A percentile compares a stretch with the other conserved stretches of the same genome.
These are phyloP conservation scores for Lycophotia porphyrea DNA, from an alignment of 2,888 invertebrate genomes.

Conservation along the genomic window DNA sequence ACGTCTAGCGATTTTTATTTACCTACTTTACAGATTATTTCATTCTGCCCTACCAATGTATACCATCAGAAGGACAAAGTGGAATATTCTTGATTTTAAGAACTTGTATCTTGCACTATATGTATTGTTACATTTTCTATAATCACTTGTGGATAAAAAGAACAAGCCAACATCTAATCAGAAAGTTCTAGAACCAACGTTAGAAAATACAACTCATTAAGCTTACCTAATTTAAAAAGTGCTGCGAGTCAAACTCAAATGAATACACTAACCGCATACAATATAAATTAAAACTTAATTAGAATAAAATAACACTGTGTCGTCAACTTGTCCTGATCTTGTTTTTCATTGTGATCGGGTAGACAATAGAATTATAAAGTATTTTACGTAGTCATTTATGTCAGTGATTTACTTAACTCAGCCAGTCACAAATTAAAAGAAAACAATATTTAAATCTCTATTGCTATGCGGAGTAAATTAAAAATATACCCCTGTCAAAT, in stretches of 20 bases:
- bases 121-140: background rate
- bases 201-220: background rate
- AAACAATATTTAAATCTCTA: slow-evolving; percentile 10
- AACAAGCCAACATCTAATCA: background rate
- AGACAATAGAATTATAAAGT: slow-evolving; percentile 45
- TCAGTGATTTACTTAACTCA: slow-evolving; percentile 2
- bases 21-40: background rate
- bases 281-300: slow-evolving; percentile 59
- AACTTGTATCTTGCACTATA: background rate
- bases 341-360: slow-evolving; percentile 26
- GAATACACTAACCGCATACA: slow-evolving; percentile 47
- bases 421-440: background rate
- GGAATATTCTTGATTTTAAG: background rate
- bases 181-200: slow-evolving; percentile 2
- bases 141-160: background rate
- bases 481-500: background rate
- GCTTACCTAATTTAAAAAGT: slow-evolving; percentile 14
- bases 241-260: slow-evolving; percentile 34
- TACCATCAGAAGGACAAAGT: background rate
- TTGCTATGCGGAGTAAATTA: background rate
- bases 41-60: background rate
- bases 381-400: background rate
- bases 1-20: background rate
- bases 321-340: slow-evolving; percentile 16
- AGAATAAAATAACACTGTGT: slow-evolving; percentile 37